Conservation (phyloP, 2,888 invertebrate species). For the Malthinus seriepunctatus region DNA sequence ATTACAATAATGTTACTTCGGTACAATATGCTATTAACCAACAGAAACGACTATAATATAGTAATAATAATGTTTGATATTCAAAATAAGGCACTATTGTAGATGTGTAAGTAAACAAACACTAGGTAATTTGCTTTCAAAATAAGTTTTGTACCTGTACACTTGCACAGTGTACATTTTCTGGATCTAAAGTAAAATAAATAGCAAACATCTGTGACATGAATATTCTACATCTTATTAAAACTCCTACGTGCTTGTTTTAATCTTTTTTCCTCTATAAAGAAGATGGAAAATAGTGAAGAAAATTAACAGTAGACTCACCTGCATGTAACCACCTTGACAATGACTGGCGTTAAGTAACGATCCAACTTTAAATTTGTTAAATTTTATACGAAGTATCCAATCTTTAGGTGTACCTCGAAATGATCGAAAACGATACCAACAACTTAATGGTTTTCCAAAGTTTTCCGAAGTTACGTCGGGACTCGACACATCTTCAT, state of each 20-base stretch:
- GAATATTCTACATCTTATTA: slow-evolving; percentile 18
- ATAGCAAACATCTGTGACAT: slow-evolving; percentile 2
- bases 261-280: slow-evolving; percentile 1
- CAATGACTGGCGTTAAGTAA: slow-evolving; percentile 86
- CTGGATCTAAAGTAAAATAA: slow-evolving; percentile 2
- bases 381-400: slow-evolving; percentile 86
- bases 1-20: no score
- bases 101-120: neutral
- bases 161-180: neutral
- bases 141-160: slow-evolving; percentile 1
- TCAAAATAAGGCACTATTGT: no score
- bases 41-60: no score
- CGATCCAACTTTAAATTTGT: slow-evolving; percentile 90
- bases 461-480: slow-evolving; percentile 81
- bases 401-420: slow-evolving; percentile 88
- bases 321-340: slow-evolving; percentile 88
- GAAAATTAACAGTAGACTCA: slow-evolving; percentile 47
- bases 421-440: slow-evolving; percentile 87
- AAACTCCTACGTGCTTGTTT: slow-evolving; percentile 10
- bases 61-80: no score
- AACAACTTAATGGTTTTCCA: slow-evolving; percentile 85
- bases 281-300: slow-evolving; percentile 3
- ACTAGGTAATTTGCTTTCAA: neutral
- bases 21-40: no score
- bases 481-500: slow-evolving; percentile 89